Conservation (phyloP, 2,113 vertebrate species). For the Forbesichthys agassizii region DNA sequence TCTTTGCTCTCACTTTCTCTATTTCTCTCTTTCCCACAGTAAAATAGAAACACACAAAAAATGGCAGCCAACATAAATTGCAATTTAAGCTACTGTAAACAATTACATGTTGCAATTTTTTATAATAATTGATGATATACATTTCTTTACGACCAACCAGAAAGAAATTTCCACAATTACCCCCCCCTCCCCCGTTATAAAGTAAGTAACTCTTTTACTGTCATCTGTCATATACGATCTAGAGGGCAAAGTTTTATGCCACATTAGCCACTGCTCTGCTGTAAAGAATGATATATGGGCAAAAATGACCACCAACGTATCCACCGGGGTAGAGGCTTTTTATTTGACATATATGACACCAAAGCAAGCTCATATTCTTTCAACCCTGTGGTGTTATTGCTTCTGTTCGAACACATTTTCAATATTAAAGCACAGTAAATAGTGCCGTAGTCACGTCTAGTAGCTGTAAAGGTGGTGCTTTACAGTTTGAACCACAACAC, state of each 20-base stretch:
- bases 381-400: slow-evolving; percentile 18
- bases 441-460: slow-evolving; percentile 12
- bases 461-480: slow-evolving; percentile 35
- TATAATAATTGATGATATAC: too few species aligned
- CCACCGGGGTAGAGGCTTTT: slow-evolving; percentile 38
- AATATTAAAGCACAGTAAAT: slow-evolving; percentile 27
- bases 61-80: slow-evolving; percentile 6
- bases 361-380: slow-evolving; percentile 26
- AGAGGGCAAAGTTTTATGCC: slow-evolving; percentile 58
- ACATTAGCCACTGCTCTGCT: slow-evolving; percentile 59
- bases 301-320: slow-evolving; percentile 39
- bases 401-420: slow-evolving; percentile 33
- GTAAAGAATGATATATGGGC: slow-evolving; percentile 51
- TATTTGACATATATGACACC: slow-evolving; percentile 52
- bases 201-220: slow-evolving; percentile 57
- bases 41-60: slow-evolving; percentile 13
- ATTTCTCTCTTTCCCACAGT: slow-evolving; percentile 16
- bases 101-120: not conserved
- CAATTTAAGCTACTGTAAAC: not conserved
- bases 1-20: slow-evolving; percentile 10
- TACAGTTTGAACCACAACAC: slow-evolving; percentile 41
- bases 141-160: slow-evolving; percentile 32
- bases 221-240: slow-evolving; percentile 42
- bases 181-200: slow-evolving; percentile 25
- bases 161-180: slow-evolving; percentile 57